Percentiles rank a stretch among this genome's conserved stretches.
Conservation (phyloP, 2,113 vertebrate genomes). For the Argyrosomus japonicus region DNA sequence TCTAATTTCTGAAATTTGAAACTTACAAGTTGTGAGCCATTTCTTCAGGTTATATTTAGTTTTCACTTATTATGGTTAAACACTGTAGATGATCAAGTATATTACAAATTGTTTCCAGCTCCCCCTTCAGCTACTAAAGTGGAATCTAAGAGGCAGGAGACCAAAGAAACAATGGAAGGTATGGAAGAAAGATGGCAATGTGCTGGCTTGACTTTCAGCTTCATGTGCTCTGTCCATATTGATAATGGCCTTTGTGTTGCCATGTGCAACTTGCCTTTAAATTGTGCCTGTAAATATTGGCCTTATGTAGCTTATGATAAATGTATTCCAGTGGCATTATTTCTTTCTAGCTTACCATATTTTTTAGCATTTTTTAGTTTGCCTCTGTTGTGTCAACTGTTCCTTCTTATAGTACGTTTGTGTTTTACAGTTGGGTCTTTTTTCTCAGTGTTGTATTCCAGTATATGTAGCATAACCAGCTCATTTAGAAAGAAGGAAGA, state of each 20-base stretch:
- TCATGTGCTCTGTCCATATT: constrained; percentile 16
- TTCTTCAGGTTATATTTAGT: neutral
- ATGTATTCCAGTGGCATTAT: neutral
- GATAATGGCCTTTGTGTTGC: constrained; percentile 19
- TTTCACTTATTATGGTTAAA: neutral
- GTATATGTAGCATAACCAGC: neutral
- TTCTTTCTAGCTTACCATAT: neutral
- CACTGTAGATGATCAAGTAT: neutral
- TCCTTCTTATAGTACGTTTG: neutral
- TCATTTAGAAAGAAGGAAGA: neutral
- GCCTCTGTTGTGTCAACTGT: neutral
- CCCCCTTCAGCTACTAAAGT: constrained; percentile 27
- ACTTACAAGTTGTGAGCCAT: neutral
- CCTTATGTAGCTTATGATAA: neutral
- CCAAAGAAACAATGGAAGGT: constrained; percentile 55
- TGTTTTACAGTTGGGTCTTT: neutral
- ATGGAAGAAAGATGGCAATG: constrained; percentile 20
- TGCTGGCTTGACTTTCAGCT: constrained; percentile 14
- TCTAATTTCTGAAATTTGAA: constrained; percentile 7
- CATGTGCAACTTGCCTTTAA: neutral
- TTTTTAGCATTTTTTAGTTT: neutral
- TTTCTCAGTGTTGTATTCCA: neutral
- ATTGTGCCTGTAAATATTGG: neutral
- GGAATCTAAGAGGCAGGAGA: constrained; percentile 54
- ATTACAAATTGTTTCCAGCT: constrained; percentile 33